Conservation (phyloP, 2,888 invertebrate genomes). For the Drosophila anceps region DNA sequence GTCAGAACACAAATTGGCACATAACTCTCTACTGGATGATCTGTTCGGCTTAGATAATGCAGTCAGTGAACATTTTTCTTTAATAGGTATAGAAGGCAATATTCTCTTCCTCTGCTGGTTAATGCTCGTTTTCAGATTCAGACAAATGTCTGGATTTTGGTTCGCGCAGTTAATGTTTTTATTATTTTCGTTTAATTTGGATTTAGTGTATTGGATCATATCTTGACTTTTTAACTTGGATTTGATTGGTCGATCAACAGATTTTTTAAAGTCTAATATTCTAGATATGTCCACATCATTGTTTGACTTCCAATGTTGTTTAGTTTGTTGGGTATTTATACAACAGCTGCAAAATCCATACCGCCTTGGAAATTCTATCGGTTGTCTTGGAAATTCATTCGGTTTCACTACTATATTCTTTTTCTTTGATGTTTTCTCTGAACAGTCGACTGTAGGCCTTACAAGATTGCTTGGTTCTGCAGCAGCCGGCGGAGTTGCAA, state of each 20-base stretch:
- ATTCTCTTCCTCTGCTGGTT: neutral
- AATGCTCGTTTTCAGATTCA: neutral
- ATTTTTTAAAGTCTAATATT: no score
- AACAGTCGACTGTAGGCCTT: no score
- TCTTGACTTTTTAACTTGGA: no score
- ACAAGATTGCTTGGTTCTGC: no score
- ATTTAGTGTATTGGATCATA: neutral
- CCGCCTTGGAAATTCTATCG: neutral
- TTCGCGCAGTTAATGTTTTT: neutral
- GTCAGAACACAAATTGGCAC: neutral
- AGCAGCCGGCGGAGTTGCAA: neutral
- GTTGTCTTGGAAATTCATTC: neutral
- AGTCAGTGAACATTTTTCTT: neutral
- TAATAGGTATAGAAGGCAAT: neutral
- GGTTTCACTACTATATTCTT: neutral
- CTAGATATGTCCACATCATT: neutral
- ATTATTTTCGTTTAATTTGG: neutral
- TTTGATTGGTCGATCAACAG: neutral
- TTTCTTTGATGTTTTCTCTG: neutral
- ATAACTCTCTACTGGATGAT: neutral
- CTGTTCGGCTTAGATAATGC: neutral
- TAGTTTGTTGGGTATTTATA: neutral
- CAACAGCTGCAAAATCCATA: neutral
- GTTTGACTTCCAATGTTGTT: no score
- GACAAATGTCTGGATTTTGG: no score